phyloP scores from a whole-genome alignment of 2,797 vertebrate species.

The Rhadinocentrus ornatus region DNA sequence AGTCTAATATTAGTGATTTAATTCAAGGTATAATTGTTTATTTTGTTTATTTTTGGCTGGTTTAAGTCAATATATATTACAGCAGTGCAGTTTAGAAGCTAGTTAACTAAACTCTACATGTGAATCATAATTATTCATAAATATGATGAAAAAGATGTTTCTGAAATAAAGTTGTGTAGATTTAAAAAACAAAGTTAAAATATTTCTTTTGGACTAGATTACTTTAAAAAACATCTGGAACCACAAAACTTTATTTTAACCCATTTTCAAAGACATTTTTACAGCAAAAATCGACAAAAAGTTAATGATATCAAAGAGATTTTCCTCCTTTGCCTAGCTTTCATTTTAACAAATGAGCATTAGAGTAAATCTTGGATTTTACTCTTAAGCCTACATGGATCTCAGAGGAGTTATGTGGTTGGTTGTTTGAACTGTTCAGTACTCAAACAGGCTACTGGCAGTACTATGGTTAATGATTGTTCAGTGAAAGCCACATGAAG shows the following conservation, averaged over 20 bases:
- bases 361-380: background rate
- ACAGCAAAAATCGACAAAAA: background rate
- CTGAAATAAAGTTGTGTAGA: background rate
- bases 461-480: slow-evolving; percentile 45
- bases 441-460: slow-evolving; percentile 17
- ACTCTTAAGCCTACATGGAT: background rate
- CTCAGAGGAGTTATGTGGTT: background rate
- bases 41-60: background rate
- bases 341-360: background rate
- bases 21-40: background rate
- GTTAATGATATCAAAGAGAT: background rate
- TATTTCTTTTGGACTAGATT: too few species aligned
- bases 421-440: slow-evolving; percentile 25
- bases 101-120: background rate
- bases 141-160: background rate
- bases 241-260: background rate
- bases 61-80: background rate
- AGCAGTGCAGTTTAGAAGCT: background rate
- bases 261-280: background rate
- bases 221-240: background rate
- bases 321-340: background rate
- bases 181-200: background rate
- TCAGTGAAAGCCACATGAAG: slow-evolving; percentile 38
- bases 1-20: background rate
- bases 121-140: background rate